Evolutionary conservation across 2,888 invertebrate genomes (phyloP).

Genomic region (Scaptomyza reducta): DNA sequence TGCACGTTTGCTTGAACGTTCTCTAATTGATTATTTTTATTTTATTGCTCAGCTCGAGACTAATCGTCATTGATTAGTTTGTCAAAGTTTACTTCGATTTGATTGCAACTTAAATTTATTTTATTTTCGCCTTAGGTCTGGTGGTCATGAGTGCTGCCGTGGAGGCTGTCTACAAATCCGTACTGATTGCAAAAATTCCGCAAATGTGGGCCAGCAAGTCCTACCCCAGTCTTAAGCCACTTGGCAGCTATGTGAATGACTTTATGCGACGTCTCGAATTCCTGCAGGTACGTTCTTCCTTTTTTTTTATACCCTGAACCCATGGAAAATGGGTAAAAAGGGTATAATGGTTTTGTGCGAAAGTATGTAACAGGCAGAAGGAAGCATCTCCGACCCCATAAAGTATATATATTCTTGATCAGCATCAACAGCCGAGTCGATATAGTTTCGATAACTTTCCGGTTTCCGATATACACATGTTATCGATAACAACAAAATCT

Average conservation of each 20-base stretch:
- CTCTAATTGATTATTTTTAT: constrained; percentile 26
- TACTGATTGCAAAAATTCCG: constrained; percentile 93
- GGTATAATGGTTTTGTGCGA: too few species aligned
- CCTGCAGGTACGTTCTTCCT: constrained; percentile 87
- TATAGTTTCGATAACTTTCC: too few species aligned
- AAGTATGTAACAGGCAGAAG: too few species aligned
- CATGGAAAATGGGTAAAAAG: too few species aligned
- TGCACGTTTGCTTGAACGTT: constrained; percentile 20
- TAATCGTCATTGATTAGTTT: constrained; percentile 18
- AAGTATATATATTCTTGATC: too few species aligned
- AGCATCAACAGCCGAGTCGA: too few species aligned
- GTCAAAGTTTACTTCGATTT: constrained; percentile 19
- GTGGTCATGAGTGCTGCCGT: constrained; percentile 94
- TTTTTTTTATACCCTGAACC: too few species aligned
- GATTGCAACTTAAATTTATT: background rate
- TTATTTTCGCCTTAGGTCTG: constrained; percentile 88
- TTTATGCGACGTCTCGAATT: constrained; percentile 93
- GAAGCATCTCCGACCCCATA: too few species aligned
- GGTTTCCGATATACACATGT: too few species aligned
- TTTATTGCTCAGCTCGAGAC: background rate
- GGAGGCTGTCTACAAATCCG: constrained; percentile 93
- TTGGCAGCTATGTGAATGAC: constrained; percentile 94
- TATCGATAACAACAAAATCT: too few species aligned
- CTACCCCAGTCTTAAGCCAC: constrained; percentile 95
- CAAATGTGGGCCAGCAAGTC: constrained; percentile 93